A percentile compares a stretch with the other conserved stretches of the same genome.
phyloP scores from a whole-genome alignment of 1,140 invertebrate species.

The Nephila pilipes region DNA sequence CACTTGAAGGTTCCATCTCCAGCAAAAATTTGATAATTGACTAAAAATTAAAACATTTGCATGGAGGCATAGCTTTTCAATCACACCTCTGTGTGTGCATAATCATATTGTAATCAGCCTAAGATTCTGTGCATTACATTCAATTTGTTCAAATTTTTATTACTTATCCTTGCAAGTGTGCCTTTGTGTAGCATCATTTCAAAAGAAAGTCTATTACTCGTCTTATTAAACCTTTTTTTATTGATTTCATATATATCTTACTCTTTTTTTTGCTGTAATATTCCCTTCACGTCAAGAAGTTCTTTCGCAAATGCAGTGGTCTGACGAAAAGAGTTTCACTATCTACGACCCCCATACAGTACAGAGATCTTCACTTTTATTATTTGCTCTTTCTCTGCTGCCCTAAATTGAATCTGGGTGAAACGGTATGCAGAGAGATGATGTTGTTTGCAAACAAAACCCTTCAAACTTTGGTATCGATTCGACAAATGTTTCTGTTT shows the following conservation, averaged over 20 bases:
- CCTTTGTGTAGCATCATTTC: background rate
- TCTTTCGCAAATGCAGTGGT: background rate
- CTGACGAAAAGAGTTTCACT: background rate
- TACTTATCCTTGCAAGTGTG: background rate
- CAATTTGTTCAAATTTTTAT: background rate
- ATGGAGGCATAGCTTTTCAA: too few relatives aligned
- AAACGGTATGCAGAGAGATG: background rate
- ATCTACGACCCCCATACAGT: background rate
- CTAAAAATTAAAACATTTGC: too few relatives aligned
- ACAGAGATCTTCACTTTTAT: background rate
- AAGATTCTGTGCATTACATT: background rate
- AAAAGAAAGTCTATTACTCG: background rate
- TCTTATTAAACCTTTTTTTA: background rate
- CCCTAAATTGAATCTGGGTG: background rate
- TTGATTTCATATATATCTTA: background rate
- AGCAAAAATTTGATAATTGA: too few relatives aligned
- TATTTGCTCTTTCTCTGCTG: background rate
- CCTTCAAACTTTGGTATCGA: background rate
- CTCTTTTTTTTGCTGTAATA: background rate
- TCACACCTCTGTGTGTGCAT: too few relatives aligned
- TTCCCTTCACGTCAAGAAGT: background rate
- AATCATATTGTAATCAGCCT: background rate
- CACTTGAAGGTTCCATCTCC: too few relatives aligned
- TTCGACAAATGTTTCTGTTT: background rate
- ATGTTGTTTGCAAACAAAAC: constrained; percentile 34